Base-by-base conservation (phyloP, 37 sponge, comb jelly and placozoan genomes). In the Hexactinellida sp. region DNA sequence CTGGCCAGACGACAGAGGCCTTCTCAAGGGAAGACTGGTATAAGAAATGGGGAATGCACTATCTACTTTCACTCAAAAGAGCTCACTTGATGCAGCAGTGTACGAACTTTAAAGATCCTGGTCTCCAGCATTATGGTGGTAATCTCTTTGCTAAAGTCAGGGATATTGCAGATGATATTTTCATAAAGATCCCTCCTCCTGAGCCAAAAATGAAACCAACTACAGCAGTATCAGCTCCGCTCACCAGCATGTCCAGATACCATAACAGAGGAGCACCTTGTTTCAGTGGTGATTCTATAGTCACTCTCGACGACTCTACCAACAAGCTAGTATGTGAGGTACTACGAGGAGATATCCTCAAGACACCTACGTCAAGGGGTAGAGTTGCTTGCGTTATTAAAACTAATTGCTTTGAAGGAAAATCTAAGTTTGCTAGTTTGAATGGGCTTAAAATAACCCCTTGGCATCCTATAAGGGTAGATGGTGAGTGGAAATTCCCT, bases 31-130 rank as follows among this genome's bases (percentile, higher is more conserved):
- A 51, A 32, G 85, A 85, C 54, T 85, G 85, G 85, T 85, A 51
- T 37, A 85, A 47, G 47, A 25, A 35, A 9, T 85, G 85, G 85
- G 85, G 85, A 0, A 32, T 37, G 54, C 54, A 85, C 85, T 52
- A 85, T 37, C 85, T 85, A 1, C 85, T 85, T 0, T 39, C 85
- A 0, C 54, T 85, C 30, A 39, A 28, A 36, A 38, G 85, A 35
- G 85, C 85, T 25, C 85, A 85, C 54, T 7, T 35, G 7, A 36
- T 85, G 54, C 85, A 85, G 23, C 85, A 85, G 85, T 54, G 85
- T 37, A 85, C 85, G 24, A 85, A 85, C 54, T 85, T 85, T 54
- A 85, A 85, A 37, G 85, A 85, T 37, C 54, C 85, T 28, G 54
- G 85, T 13, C 51, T 85, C 36, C 85, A 85, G 54, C 85, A 54